Base-by-base conservation (phyloP, 2,888 invertebrate species). In the Drosophila peninsularis region DNA sequence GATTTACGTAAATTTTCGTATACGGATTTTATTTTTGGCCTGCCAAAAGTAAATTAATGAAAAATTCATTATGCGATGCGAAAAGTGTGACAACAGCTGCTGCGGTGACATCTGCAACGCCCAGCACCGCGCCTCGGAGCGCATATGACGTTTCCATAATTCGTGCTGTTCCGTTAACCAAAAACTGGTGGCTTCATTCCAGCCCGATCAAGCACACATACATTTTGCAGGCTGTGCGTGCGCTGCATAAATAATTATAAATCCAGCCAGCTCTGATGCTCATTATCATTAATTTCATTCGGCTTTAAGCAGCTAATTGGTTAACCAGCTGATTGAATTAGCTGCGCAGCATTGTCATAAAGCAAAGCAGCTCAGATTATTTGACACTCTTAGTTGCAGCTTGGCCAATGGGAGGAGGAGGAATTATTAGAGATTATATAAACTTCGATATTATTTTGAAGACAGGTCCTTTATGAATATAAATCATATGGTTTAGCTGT, bases 11-110 rank as follows among this genome's bases (percentile, higher is more conserved):
- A 24, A 37, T 52, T 65, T 54, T 55, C 19, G 2, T n/a, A 34
- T 60, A 11, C 61, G 7, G 39, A 37, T 50, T 64, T 72, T 49
- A 44, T 62, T 67, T 68, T 69, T 27, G 65, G 56, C 19, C 50
- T 36, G 52, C 34, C 21, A 53, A 47, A 73, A 63, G 41, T 44
- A 75, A 82, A 82, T 75, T 88, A 85, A 75, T 82, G 58, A 72
- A 85, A 85, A 53, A 80, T 80, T 72, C 65, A 82, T 69, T 63
- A 70, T 41, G 63, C 76, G 69, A 84, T 76, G 65, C 76, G 79
- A 52, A 67, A 72, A 67, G 21, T 50, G 42, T 19, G 42, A 21
- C 66, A 62, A 47, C 56, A 62, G 62, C 49, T 58, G 57, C 30
- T 69, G 71, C 57, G 64, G 66, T 64, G 58, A 55, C 55, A 64